Base-by-base conservation (phyloP, 1,140 invertebrate species). In the Anastrepha obliqua region DNA sequence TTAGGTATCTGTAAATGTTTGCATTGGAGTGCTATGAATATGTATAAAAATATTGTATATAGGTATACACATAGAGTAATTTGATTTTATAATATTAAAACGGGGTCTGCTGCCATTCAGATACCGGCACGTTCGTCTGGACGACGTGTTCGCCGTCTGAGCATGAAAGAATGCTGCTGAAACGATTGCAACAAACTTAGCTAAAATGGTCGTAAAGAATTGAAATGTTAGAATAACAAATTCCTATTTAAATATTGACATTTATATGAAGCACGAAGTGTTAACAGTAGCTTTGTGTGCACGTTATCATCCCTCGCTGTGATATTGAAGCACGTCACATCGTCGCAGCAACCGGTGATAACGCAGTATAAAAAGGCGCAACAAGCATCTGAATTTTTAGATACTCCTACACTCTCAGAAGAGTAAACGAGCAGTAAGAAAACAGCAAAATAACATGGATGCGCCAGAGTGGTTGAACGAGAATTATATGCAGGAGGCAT, bases 401-500 rank as follows among this genome's bases (percentile, higher is more conserved):
- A 42, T 39, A 74, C 42, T n/a, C 13, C 39, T 17, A 13, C 60
- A 62, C 60, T 17, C 17, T 58, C 55, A 13, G 13, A 8, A 62
- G 81, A 17, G 65, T 59, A 62, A 11, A 59, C 15, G 29, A 29
- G n/a, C 44, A 59, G 42, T 29, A 51, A 64, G 9, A 88, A 17
- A 44, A 9, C 39, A 70, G 6, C 60, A 85, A 88, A 67, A 3
- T 51, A 88, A 70, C 29, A 81, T 81, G 81, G 85, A 91, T 90
- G 90, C 89, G 87, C 91, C 92, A 5, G 89, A 90, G 55, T 93
- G 92, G 92, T 86, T 93, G 17, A 92, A 91, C 17, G 89, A 89
- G 42, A 86, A 90, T 7, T 93, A 92, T 20, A 86, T 93, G 9
- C 89, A 90, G 88, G 88, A 91, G 42, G 90, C 89, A 0, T 86